Percentiles rank a stretch among this genome's conserved stretches.
phyloP scores from a whole-genome alignment of 2,113 vertebrate species.

The Sinosuthora webbiana region DNA sequence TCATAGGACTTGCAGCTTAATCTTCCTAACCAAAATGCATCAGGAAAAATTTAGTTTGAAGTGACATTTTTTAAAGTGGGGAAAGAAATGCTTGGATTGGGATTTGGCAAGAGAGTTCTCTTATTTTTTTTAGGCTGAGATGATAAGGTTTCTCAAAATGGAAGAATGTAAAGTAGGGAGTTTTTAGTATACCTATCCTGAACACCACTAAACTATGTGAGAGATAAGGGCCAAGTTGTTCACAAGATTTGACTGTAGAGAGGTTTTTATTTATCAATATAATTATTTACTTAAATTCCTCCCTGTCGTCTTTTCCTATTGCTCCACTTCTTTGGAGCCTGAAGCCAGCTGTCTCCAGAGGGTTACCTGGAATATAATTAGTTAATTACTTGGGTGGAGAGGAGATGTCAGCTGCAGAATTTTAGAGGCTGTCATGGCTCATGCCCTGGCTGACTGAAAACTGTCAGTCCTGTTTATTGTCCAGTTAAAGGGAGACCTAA shows the following conservation, averaged over 20 bases:
- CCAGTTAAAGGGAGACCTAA: background rate
- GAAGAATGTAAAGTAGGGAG: background rate
- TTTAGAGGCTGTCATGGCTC: background rate
- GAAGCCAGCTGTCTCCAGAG: background rate
- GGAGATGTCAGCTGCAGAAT: background rate
- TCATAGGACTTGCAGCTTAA: background rate
- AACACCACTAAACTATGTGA: background rate
- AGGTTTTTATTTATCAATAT: background rate
- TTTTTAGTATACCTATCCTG: background rate
- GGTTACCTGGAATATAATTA: background rate
- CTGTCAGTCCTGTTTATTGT: background rate
- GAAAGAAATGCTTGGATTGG: background rate
- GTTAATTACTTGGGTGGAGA: background rate
- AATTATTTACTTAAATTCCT: background rate
- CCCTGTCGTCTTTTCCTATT: background rate
- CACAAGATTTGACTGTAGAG: rapidly evolving
- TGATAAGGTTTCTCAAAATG: background rate
- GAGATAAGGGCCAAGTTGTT: background rate
- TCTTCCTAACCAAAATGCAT: background rate
- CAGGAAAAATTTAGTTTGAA: background rate
- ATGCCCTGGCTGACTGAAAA: background rate
- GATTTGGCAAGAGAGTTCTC: background rate
- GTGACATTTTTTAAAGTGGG: background rate
- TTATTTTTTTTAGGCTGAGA: background rate
- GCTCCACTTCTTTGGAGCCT: background rate